Conservation (phyloP, 2,888 invertebrate species). For the Adelognathus sp. region DNA sequence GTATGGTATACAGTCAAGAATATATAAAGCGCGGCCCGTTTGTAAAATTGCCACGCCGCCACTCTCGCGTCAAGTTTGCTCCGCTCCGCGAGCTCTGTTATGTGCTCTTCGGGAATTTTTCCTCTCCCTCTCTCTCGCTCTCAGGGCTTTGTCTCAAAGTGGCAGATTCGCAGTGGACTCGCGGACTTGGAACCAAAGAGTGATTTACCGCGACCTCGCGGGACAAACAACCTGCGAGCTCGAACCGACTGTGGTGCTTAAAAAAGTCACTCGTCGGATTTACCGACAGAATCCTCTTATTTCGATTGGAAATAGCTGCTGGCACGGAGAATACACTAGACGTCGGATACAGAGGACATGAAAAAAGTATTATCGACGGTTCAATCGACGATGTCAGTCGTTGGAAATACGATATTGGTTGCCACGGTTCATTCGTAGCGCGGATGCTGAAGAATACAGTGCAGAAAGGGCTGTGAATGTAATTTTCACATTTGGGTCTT, state of each 20-base stretch:
- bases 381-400: neutral
- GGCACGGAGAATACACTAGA: neutral
- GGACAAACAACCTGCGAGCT: neutral
- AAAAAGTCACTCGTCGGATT: neutral
- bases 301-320: neutral
- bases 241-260: neutral
- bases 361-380: neutral
- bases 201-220: slow-evolving; percentile 4
- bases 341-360: neutral
- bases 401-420: neutral
- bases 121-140: neutral
- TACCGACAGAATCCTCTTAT: neutral
- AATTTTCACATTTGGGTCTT: too few relatives aligned
- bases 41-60: slow-evolving; percentile 9
- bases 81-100: neutral
- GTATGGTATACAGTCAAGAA: neutral
- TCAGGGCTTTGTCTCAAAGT: neutral
- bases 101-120: neutral
- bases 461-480: too few relatives aligned
- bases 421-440: too few relatives aligned
- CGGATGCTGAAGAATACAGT: too few relatives aligned
- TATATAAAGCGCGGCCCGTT: neutral
- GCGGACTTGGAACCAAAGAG: neutral
- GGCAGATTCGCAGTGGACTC: neutral
- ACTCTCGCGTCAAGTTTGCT: slow-evolving; percentile 12